These are phyloP conservation scores for Crambe crambe DNA, from an alignment of 37 sponge, comb jelly and placozoan species.

Conservation along the genomic window DNA sequence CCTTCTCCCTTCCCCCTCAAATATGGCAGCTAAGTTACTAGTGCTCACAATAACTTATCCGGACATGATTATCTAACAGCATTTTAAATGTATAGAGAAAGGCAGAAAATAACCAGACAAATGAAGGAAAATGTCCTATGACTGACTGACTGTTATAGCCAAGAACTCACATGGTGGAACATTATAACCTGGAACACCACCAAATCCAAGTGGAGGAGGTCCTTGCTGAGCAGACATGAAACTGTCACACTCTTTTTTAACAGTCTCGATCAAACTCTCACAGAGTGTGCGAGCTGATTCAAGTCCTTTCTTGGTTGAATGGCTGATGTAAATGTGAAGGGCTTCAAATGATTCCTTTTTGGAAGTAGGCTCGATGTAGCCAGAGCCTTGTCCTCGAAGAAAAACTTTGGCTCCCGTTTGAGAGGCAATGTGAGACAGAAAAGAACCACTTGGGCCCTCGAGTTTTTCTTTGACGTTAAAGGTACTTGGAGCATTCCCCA, in stretches of 20 bases:
- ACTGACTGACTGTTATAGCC: no score
- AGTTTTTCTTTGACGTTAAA: constrained; percentile 58
- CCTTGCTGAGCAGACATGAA: constrained; percentile 22
- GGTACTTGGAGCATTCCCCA: constrained; percentile 56
- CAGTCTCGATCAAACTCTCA: constrained; percentile 67
- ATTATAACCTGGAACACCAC: constrained; percentile 11
- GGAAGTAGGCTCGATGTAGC: constrained; percentile 86
- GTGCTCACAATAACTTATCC: no score
- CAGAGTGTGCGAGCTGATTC: constrained; percentile 69
- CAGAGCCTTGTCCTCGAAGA: constrained; percentile 85
- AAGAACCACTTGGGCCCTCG: constrained; percentile 61
- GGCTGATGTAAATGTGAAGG: constrained; percentile 82
- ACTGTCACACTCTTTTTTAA: constrained; percentile 45
- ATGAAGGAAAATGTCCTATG: not conserved
- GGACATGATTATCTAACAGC: no score
- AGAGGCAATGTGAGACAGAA: constrained; percentile 67
- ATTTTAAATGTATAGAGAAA: no score
- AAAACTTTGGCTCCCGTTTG: constrained; percentile 68
- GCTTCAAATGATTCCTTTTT: constrained; percentile 88
- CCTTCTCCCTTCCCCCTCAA: not conserved
- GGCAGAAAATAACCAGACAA: no score
- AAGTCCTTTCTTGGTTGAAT: constrained; percentile 68
- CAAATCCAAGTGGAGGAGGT: constrained; percentile 39
- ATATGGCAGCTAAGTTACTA: no score
- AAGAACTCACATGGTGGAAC: constrained; percentile 7